Conservation (phyloP, 1,140 invertebrate genomes). For the Ceratina calcarata region DNA sequence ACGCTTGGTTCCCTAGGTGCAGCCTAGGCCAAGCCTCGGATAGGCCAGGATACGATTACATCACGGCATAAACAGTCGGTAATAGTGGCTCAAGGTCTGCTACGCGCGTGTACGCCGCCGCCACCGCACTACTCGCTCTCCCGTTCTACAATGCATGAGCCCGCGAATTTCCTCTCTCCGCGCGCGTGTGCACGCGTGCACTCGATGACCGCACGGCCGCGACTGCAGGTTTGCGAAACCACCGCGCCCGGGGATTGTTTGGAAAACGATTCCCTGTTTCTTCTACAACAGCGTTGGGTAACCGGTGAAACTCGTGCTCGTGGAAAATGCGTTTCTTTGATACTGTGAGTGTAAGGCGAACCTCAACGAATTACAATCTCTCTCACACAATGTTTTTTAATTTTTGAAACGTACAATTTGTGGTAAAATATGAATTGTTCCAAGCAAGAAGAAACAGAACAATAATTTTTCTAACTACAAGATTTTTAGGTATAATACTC, state of each 20-base stretch:
- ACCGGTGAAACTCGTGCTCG: too few species aligned
- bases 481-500: too few species aligned
- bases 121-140: constrained; percentile 32
- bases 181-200: not conserved
- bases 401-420: too few species aligned
- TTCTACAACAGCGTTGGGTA: too few species aligned
- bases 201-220: too few species aligned
- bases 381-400: too few species aligned
- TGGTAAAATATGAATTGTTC: too few species aligned
- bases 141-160: not conserved
- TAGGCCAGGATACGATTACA: constrained; percentile 66
- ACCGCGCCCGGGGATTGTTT: not conserved
- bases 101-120: constrained; percentile 49
- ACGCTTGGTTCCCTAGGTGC: constrained; percentile 46
- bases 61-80: constrained; percentile 68
- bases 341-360: too few species aligned
- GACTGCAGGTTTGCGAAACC: not conserved
- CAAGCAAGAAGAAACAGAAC: too few species aligned
- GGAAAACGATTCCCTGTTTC: not conserved
- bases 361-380: too few species aligned
- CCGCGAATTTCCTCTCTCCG: constrained; percentile 2
- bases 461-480: too few species aligned
- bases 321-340: too few species aligned
- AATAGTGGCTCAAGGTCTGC: constrained; percentile 72
- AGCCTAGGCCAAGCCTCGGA: constrained; percentile 56